These are phyloP conservation scores for Thecophora atra DNA, from an alignment of 2,888 invertebrate species.

Conservation along the genomic window DNA sequence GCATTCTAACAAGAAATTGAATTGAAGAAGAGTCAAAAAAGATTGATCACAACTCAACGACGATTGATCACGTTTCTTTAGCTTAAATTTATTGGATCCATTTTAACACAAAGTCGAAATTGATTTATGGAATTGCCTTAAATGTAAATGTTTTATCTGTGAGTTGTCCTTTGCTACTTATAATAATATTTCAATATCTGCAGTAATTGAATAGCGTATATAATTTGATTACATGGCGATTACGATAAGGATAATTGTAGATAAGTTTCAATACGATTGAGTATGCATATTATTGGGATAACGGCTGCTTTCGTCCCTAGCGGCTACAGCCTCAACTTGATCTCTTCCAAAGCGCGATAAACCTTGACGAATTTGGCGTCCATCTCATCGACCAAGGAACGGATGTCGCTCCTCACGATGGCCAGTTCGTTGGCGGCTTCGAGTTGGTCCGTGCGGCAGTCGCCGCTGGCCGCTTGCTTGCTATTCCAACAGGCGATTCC, in stretches of 20 bases:
- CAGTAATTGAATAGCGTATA: too few relatives aligned
- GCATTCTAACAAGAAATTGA: too few relatives aligned
- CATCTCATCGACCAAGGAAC: conserved; percentile 57
- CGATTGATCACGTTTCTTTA: too few relatives aligned
- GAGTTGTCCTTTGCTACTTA: neutral
- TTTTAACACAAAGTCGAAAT: neutral
- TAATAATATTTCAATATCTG: neutral
- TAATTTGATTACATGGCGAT: neutral
- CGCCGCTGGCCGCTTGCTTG: conserved; percentile 48
- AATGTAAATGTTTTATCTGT: conserved; percentile 25
- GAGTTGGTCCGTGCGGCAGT: conserved; percentile 40
- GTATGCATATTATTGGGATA: neutral
- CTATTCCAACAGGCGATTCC: conserved; percentile 63
- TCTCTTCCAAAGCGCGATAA: conserved; percentile 61
- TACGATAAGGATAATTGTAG: neutral
- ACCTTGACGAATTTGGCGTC: conserved; percentile 61
- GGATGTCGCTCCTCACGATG: conserved; percentile 61
- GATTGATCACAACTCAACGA: too few relatives aligned
- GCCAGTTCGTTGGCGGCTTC: conserved; percentile 61
- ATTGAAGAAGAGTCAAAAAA: too few relatives aligned
- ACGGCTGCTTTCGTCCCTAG: neutral
- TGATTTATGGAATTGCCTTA: conserved; percentile 3
- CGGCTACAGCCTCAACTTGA: conserved; percentile 55
- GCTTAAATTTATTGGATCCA: neutral
- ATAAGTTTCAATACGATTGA: neutral